Evolutionary conservation across 2,888 invertebrate species (phyloP).

Genomic region (Harmothoe impar): DNA sequence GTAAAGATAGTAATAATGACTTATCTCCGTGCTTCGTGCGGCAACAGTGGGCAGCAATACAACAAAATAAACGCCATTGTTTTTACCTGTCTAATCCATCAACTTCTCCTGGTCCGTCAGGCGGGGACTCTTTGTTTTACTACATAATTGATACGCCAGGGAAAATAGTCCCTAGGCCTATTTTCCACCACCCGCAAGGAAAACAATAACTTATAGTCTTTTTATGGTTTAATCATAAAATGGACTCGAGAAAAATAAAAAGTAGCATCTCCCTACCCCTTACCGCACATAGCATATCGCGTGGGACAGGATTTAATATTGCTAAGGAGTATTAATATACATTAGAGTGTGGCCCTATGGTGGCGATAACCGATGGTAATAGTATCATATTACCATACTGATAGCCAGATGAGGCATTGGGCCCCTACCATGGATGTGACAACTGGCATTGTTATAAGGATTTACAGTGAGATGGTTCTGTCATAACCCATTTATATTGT

Average conservation of each 20-base stretch:
- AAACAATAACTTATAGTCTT: conserved; percentile 50
- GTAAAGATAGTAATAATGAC: conserved; percentile 39
- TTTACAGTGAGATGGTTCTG: too few species aligned
- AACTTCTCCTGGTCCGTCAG: neutral
- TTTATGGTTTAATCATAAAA: neutral
- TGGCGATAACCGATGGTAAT: neutral
- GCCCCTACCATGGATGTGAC: too few species aligned
- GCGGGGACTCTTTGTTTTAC: conserved; percentile 30
- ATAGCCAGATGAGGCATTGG: too few species aligned
- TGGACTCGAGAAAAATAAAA: neutral
- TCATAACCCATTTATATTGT: too few species aligned
- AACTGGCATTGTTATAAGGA: too few species aligned
- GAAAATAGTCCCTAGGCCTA: conserved; percentile 1
- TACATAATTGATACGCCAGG: conserved; percentile 44
- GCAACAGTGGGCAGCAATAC: neutral
- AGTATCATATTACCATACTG: neutral
- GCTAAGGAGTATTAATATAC: neutral
- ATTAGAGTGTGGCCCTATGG: neutral
- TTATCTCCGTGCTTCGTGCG: neutral
- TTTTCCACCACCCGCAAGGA: neutral
- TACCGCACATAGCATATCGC: neutral
- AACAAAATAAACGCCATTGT: conserved; percentile 36
- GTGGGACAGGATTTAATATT: neutral
- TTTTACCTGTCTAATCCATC: conserved; percentile 45
- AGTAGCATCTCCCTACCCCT: neutral